Evolutionary conservation across 2,888 invertebrate species (phyloP), one percentile per base, ranked within the genome.

Genomic region (Orthosia cruda): DNA sequence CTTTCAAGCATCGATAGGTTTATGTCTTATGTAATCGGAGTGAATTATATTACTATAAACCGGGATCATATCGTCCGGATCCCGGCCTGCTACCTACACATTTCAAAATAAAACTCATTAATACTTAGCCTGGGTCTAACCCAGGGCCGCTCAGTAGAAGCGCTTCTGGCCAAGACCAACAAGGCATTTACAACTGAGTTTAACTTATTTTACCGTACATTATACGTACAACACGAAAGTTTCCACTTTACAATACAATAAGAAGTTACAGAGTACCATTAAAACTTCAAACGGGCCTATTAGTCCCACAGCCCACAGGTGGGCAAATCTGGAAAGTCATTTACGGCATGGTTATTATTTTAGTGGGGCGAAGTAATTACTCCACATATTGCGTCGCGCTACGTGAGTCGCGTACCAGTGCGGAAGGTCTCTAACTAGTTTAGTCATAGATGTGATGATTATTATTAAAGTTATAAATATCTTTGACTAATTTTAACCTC

Each of bases 341-440:
- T 87, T 80, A 87, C 71, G 68, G 63, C 73, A 50, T 67, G 71
- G 84, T 86, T 81, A 84, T 74, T 67, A 86, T 88, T 87, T 84
- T 68, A 88, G 78, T 78, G 69, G 83, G 64, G 77, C 78, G 80
- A 74, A 76, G 87, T 87, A 88, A 87, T 87, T 87, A 88, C 71
- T 72, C 71, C 88, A 77, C 75, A 78, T 74, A 74, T 78, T 77
- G 83, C 70, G 49, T 47, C n/a, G 40, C 15, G 61, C 57, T 71
- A 81, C 86, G 86, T 88, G 86, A 74, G 63, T 23, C 20, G 88
- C 74, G 63, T 88, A 59, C 79, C 23, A 71, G 75, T 74, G 70
- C 23, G 71, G 0, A 4, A 13, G 50, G 45, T 45, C 74, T 71
- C 59, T 71, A 40, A 76, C 75, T 77, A 69, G 69, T 71, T 57